Base-by-base conservation (phyloP, 2,113 vertebrate species). In the Spea multiplicata region DNA sequence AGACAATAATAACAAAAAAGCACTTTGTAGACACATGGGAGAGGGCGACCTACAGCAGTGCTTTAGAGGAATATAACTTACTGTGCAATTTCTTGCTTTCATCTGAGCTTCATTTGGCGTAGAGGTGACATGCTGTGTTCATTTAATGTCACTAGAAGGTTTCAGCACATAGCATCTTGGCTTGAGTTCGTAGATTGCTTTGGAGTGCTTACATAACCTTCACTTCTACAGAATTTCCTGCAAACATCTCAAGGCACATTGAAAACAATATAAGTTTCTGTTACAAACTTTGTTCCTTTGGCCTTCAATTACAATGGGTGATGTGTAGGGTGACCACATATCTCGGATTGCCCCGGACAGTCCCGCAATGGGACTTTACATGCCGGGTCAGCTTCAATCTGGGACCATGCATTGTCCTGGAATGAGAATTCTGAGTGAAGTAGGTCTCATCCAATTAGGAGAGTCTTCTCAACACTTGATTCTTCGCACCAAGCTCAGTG, bases 121-220 rank as follows among this genome's bases (percentile, higher is more conserved):
- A 5, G 71, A 74, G 72, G 52, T 80, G 71, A 80, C 78, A 73
- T 80, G 71, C 62, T 74, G 71, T 55, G 61, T 61, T 45, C 6
- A 72, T 57, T 66, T 80, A 73, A 68, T 80, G 71, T 68, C 77
- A 80, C 73, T 80, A 80, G 17, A 65, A 66, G 49, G 70, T 80
- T 80, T 8, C 68, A 14, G 66, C 17, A 61, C 55, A 44, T 78
- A 44, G 44, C 47, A 65, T 65, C 2, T 17, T 55, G 10, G 8
- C 53, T 8, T 52, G 66, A 70, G 68, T 9, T 45, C 17, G 8
- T 14, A 52, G 14, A 78, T 62, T 66, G 49, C 77, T 30, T 30
- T 30, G 49, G 64, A 66, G 52, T 73, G 44, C 52, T 80, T 80
- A 67, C 71, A 61, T 74, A 80, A 74, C 52, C 52, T 45, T 57